These are phyloP conservation scores for Cynopterus sphinx DNA, from an alignment of 2,797 vertebrate species.

Conservation along the genomic window DNA sequence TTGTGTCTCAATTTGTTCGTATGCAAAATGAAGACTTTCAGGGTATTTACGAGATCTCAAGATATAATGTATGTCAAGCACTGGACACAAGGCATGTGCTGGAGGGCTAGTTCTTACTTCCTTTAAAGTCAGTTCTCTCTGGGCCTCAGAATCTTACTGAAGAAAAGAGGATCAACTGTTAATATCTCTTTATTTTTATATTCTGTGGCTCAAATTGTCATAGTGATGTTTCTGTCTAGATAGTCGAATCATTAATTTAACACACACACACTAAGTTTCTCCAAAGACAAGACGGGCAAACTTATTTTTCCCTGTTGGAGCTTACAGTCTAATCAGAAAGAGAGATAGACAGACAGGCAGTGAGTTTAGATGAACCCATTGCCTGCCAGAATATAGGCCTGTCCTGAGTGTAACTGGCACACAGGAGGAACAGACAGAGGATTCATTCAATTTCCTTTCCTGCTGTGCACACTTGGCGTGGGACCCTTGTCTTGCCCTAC, in stretches of 20 bases:
- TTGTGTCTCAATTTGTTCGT: neutral
- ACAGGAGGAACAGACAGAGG: accelerated
- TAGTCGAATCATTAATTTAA: neutral
- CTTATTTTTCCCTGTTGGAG: neutral
- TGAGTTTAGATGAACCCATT: neutral
- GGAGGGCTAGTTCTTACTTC: neutral
- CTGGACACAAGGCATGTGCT: accelerated
- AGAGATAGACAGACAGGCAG: neutral
- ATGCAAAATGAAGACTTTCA: neutral
- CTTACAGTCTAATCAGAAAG: neutral
- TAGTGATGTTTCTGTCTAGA: neutral
- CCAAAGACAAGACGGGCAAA: neutral
- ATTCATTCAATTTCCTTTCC: accelerated
- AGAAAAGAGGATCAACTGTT: neutral
- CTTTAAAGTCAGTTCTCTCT: neutral
- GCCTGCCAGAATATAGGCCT: neutral
- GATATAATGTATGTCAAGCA: neutral
- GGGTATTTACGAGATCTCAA: neutral
- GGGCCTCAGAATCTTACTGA: neutral
- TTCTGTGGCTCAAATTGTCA: neutral
- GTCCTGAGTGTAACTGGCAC: too few species aligned
- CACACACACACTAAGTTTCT: neutral
- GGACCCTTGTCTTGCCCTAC: neutral
- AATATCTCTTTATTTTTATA: neutral
- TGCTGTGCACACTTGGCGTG: neutral